Evolutionary conservation across 2,797 vertebrate species (phyloP).

Genomic region (Oreochromis grahami): DNA sequence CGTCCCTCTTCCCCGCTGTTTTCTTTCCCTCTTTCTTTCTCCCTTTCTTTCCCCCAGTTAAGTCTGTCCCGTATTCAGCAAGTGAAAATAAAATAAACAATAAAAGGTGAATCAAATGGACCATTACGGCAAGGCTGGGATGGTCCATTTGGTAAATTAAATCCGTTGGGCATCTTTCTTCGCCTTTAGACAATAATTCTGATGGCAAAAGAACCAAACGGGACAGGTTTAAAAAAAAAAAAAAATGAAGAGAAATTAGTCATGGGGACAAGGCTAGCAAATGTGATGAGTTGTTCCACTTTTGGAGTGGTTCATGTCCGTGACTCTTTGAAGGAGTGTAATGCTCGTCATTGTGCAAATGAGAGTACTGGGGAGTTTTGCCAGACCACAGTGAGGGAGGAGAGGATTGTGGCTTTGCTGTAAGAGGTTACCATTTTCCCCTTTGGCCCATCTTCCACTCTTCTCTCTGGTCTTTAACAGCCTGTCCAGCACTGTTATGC

Average conservation of each 20-base stretch:
- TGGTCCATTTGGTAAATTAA: no score
- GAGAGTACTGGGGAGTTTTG: slow-evolving; percentile 20
- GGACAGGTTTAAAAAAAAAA: no score
- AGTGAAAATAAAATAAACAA: no score
- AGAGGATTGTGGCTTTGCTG: slow-evolving; percentile 24
- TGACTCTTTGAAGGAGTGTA: neutral
- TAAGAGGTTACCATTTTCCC: slow-evolving; percentile 31
- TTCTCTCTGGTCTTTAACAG: slow-evolving; percentile 1
- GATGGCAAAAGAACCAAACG: no score
- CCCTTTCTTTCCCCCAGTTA: no score
- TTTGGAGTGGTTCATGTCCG: neutral
- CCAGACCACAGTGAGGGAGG: slow-evolving; percentile 31
- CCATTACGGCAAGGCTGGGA: no score
- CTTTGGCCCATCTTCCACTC: slow-evolving; percentile 2
- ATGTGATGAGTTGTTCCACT: neutral
- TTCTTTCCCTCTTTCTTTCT: no score
- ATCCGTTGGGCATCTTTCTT: no score
- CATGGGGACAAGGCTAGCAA: neutral
- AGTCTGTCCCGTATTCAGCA: no score
- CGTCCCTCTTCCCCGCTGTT: no score
- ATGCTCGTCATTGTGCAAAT: slow-evolving; percentile 23
- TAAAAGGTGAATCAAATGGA: no score
- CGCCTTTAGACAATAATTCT: no score
- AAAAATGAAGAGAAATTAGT: neutral
- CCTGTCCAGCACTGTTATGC: neutral